Percentiles rank a stretch among this genome's conserved stretches.
These are phyloP conservation scores for Nycticryphes semicollaris DNA, from an alignment of 2,113 vertebrate genomes.

Conservation along the genomic window DNA sequence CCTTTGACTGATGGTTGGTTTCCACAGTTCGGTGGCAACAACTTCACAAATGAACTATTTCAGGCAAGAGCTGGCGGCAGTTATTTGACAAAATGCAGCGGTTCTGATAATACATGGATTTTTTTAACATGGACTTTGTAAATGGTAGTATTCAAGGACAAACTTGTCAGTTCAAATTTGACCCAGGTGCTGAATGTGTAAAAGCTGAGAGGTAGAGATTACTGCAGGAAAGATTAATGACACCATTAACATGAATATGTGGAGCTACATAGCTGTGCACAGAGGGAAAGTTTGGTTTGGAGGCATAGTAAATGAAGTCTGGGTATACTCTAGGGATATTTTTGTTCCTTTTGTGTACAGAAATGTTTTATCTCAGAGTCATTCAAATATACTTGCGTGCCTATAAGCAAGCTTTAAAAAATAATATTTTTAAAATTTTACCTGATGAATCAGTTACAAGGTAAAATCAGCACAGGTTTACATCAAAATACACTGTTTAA, in stretches of 20 bases:
- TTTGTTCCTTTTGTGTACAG: not conserved
- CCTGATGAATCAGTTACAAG: not conserved
- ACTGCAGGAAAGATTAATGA: constrained; percentile 40
- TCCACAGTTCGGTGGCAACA: constrained; percentile 41
- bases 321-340: not conserved
- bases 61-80: constrained; percentile 9
- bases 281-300: not conserved
- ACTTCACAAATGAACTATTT: constrained; percentile 27
- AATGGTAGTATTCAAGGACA: constrained; percentile 41
- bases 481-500: not conserved
- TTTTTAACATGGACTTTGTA: constrained; percentile 2
- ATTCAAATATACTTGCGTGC: not conserved
- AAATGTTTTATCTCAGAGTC: not conserved
- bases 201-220: constrained; percentile 35
- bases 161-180: constrained; percentile 49
- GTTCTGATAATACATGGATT: not conserved
- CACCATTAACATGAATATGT: not conserved
- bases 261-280: not conserved
- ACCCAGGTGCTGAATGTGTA: constrained; percentile 29
- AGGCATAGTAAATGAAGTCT: not conserved
- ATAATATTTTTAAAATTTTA: not conserved
- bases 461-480: not conserved
- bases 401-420: not conserved
- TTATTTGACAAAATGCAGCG: constrained; percentile 49
- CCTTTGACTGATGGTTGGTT: constrained; percentile 36